Percentiles rank a stretch among this genome's conserved stretches.
Evolutionary conservation across 2,113 vertebrate genomes (phyloP).

Genomic region (Apteryx mantelli): DNA sequence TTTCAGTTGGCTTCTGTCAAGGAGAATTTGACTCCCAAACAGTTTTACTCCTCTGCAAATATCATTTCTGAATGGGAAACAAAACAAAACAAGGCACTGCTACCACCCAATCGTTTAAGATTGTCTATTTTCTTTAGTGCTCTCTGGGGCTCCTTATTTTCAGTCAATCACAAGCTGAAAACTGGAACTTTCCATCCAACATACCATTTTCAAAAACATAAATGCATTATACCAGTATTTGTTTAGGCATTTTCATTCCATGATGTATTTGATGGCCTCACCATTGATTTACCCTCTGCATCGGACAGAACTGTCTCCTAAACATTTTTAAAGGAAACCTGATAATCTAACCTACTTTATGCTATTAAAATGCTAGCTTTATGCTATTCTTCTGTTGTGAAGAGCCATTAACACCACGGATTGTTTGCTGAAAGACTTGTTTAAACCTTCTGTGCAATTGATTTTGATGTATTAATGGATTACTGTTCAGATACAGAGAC

Average conservation of each 20-base stretch:
- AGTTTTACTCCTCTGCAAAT: not conserved
- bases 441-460: not conserved
- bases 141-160: not conserved
- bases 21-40: not conserved
- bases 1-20: not conserved
- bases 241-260: not conserved
- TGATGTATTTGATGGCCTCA: too few relatives aligned
- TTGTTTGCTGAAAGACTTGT: not conserved
- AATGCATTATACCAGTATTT: not conserved
- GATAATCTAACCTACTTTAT: not conserved
- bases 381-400: not conserved
- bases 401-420: too few relatives aligned
- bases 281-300: too few relatives aligned
- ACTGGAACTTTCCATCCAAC: not conserved
- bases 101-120: not conserved
- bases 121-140: not conserved
- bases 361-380: not conserved
- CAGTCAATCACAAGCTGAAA: not conserved
- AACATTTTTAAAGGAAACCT: not conserved
- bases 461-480: not conserved
- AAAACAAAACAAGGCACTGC: not conserved
- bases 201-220: not conserved
- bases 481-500: not conserved
- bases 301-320: not conserved
- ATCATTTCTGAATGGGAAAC: not conserved